Evolutionary conservation across 2,888 invertebrate genomes (phyloP).

Genomic region (Graphium colonna): DNA sequence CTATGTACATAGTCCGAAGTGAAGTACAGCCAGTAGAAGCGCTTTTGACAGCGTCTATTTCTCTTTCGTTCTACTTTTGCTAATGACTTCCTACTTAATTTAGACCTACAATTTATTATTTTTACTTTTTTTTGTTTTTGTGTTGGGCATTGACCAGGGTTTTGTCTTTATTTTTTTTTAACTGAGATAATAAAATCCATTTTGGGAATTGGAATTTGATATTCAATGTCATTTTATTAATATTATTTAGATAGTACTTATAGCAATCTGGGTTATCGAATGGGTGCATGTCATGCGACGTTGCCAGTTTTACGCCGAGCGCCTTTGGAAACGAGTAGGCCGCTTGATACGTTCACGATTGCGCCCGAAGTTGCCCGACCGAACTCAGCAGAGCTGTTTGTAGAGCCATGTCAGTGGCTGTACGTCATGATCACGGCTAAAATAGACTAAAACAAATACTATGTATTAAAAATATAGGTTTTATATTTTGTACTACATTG

Average conservation of each 20-base stretch:
- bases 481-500: too few relatives aligned
- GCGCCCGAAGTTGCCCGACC: slow-evolving; percentile 36
- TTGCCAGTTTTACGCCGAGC: slow-evolving; percentile 57
- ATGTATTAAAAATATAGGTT: background rate
- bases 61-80: slow-evolving; percentile 69
- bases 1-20: slow-evolving; percentile 40
- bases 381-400: slow-evolving; percentile 28
- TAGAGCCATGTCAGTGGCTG: slow-evolving; percentile 20
- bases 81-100: slow-evolving; percentile 3
- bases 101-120: too few relatives aligned
- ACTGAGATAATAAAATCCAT: background rate
- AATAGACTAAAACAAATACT: slow-evolving; percentile 1
- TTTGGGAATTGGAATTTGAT: background rate
- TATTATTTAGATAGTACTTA: background rate
- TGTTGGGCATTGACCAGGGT: background rate
- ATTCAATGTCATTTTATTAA: background rate
- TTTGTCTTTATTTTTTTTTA: too few relatives aligned
- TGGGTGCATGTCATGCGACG: slow-evolving; percentile 45
- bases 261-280: slow-evolving; percentile 27
- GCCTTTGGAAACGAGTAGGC: slow-evolving; percentile 41
- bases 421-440: slow-evolving; percentile 18
- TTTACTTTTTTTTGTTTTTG: too few relatives aligned
- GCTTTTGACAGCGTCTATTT: slow-evolving; percentile 53
- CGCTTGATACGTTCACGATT: slow-evolving; percentile 38
- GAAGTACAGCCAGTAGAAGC: slow-evolving; percentile 45